phyloP scores from a whole-genome alignment of 2,113 vertebrate species.

The Cynopterus brachyotis region DNA sequence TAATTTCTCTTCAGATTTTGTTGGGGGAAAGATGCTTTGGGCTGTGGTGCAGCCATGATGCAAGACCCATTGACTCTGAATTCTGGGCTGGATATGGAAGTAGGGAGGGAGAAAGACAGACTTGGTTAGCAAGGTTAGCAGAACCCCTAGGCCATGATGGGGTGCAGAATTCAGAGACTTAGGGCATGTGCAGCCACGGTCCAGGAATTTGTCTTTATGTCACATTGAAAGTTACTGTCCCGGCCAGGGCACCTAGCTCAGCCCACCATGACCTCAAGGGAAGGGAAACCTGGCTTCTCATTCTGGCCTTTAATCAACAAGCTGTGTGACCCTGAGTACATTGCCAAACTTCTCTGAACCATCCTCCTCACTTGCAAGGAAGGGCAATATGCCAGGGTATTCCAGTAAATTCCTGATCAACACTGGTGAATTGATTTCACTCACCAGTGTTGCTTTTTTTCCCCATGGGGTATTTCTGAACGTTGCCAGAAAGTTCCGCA shows the following conservation, averaged over 20 bases:
- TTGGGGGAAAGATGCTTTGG: not conserved
- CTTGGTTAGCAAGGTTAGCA: not conserved
- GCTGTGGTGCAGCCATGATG: not conserved
- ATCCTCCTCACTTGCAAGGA: not conserved
- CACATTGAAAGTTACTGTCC: not conserved
- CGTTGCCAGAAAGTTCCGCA: not conserved
- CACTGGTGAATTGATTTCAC: not conserved
- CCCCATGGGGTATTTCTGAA: not conserved
- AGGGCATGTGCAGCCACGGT: not conserved
- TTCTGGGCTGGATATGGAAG: not conserved
- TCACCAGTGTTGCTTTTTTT: not conserved
- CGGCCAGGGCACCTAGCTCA: not conserved
- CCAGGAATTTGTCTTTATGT: not conserved
- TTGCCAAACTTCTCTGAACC: not conserved
- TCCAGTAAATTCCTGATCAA: not conserved
- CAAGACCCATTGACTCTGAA: not conserved
- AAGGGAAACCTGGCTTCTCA: not conserved
- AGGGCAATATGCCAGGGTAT: not conserved
- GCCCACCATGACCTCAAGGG: not conserved
- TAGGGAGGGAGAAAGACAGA: not conserved
- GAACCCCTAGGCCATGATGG: not conserved
- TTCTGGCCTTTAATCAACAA: not conserved
- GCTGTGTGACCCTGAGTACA: not conserved
- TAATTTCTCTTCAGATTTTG: conserved; percentile 1
- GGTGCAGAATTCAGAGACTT: not conserved